Evolutionary conservation across 2,888 invertebrate genomes (phyloP).

Genomic region (Drosophila mimica): DNA sequence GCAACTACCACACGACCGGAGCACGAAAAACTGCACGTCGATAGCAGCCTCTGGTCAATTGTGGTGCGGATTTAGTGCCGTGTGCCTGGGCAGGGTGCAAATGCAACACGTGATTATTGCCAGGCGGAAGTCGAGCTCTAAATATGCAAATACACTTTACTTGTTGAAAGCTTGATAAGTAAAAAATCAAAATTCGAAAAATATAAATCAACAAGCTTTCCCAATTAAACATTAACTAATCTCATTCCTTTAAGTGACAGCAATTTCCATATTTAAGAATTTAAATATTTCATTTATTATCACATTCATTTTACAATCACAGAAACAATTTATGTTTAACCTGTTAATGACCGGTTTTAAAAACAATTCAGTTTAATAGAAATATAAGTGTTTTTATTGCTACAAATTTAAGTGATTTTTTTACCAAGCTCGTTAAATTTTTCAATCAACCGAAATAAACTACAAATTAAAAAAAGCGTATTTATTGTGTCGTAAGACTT

Average conservation of each 20-base stretch:
- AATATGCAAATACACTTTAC: slow-evolving; percentile 14
- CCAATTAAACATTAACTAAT: neutral
- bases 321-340: neutral
- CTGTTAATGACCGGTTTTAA: neutral
- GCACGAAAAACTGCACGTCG: slow-evolving; percentile 41
- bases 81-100: slow-evolving; percentile 46
- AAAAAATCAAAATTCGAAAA: neutral
- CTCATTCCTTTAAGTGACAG: neutral
- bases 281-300: neutral
- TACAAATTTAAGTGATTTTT: neutral
- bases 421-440: neutral
- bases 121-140: slow-evolving; percentile 46
- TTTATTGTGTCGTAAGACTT: slow-evolving; percentile 18
- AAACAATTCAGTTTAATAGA: neutral
- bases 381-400: neutral
- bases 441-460: neutral
- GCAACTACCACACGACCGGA: slow-evolving; percentile 14
- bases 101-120: slow-evolving; percentile 73
- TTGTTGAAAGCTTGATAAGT: neutral
- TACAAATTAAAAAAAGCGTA: slow-evolving; percentile 28
- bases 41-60: slow-evolving; percentile 67
- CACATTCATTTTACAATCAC: neutral
- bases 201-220: neutral
- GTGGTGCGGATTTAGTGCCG: slow-evolving; percentile 38
- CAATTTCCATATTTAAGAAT: neutral